Percentiles rank a stretch among this genome's conserved stretches.
Evolutionary conservation across 1,140 invertebrate genomes (phyloP).

Genomic region (Papilio aristodemus): DNA sequence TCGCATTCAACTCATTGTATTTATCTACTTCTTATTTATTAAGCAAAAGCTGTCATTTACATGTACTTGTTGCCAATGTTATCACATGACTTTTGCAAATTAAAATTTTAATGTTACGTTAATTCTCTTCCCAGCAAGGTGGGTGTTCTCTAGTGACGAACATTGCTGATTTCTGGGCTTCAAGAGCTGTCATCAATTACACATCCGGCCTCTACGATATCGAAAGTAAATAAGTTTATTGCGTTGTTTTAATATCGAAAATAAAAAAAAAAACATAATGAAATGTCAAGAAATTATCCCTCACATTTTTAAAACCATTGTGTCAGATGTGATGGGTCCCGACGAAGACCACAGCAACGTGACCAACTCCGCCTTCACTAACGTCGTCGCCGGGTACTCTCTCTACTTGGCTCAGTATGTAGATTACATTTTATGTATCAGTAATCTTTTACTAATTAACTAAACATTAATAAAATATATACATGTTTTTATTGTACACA

Average conservation of each 20-base stretch:
- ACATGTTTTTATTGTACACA: too few relatives aligned
- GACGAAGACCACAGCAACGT: constrained; percentile 82
- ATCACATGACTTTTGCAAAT: too few relatives aligned
- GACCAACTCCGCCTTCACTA: constrained; percentile 81
- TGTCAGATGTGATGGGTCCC: constrained; percentile 81
- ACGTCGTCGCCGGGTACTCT: constrained; percentile 80
- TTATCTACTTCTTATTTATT: too few relatives aligned
- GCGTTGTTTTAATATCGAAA: background rate
- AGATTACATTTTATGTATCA: background rate
- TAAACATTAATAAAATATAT: too few relatives aligned
- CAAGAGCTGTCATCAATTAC: constrained; percentile 77
- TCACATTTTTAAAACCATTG: background rate
- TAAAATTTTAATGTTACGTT: background rate
- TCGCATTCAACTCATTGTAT: background rate
- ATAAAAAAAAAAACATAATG: too few relatives aligned
- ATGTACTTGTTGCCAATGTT: too few relatives aligned
- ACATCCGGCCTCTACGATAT: constrained; percentile 74
- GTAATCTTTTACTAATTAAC: too few relatives aligned
- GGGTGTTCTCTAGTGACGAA: constrained; percentile 79
- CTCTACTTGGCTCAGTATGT: constrained; percentile 80
- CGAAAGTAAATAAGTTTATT: constrained; percentile 56
- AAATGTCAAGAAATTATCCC: background rate
- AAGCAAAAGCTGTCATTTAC: too few relatives aligned
- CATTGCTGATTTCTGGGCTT: constrained; percentile 81
- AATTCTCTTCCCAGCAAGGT: constrained; percentile 62